Evolutionary conservation across 1,140 invertebrate species (phyloP).

Genomic region (Drosophila trapezifrons): DNA sequence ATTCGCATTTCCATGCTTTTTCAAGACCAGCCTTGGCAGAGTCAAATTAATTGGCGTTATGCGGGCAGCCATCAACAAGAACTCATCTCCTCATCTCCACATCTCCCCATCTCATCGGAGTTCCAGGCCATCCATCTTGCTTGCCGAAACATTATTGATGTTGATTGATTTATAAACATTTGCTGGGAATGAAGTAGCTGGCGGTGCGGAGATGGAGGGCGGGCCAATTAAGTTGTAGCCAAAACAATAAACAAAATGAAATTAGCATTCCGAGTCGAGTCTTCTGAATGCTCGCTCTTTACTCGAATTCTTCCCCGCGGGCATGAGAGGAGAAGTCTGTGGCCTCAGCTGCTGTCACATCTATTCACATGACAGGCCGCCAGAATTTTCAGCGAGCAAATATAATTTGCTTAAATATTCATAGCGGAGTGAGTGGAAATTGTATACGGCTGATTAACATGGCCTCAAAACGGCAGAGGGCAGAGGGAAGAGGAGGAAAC

Average conservation of each 20-base stretch:
- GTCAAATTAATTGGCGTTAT: slow-evolving; percentile 50
- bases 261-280: slow-evolving; percentile 64
- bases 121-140: slow-evolving; percentile 62
- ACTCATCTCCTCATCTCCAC: slow-evolving; percentile 14
- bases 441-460: slow-evolving; percentile 68
- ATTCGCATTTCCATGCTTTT: background rate
- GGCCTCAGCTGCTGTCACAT: slow-evolving; percentile 64
- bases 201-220: slow-evolving; percentile 1
- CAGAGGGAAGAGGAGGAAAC: background rate
- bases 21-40: slow-evolving; percentile 4
- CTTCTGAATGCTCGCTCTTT: slow-evolving; percentile 1
- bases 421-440: slow-evolving; percentile 66
- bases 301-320: slow-evolving; percentile 3
- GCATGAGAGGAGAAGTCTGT: background rate
- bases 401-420: slow-evolving; percentile 78
- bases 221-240: slow-evolving; percentile 74
- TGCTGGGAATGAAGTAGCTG: slow-evolving; percentile 16
- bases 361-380: slow-evolving; percentile 36
- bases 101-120: slow-evolving; percentile 11
- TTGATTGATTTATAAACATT: slow-evolving; percentile 83
- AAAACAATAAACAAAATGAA: slow-evolving; percentile 81
- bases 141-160: slow-evolving; percentile 68
- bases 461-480: slow-evolving; percentile 13
- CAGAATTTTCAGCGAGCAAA: slow-evolving; percentile 55
- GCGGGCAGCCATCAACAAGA: slow-evolving; percentile 46